Conservation (phyloP, 2,797 vertebrate genomes). For the Capromys pilorides region DNA sequence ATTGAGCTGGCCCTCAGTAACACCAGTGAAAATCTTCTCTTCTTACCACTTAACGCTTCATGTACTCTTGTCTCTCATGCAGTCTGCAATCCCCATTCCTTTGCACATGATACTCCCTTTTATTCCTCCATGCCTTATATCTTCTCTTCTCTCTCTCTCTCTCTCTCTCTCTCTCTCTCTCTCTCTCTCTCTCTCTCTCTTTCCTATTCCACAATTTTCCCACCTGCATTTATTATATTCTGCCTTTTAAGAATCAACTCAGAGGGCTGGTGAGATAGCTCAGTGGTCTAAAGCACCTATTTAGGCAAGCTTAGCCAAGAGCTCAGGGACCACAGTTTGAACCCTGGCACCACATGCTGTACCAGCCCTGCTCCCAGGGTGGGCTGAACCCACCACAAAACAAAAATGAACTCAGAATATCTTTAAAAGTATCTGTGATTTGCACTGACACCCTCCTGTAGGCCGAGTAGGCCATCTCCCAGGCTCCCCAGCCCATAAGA, state of each 20-base stretch:
- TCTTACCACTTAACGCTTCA: not conserved
- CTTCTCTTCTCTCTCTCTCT: not conserved
- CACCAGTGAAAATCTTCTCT: not conserved
- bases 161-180: too few species aligned
- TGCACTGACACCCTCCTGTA: not conserved
- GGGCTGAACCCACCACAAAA: too few species aligned
- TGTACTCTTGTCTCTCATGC: not conserved
- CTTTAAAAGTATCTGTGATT: not conserved
- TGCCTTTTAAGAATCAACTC: conserved; percentile 1
- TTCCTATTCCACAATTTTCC: not conserved
- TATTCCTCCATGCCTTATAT: not conserved
- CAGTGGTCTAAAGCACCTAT: too few species aligned
- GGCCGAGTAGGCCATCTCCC: not conserved
- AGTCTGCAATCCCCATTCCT: not conserved
- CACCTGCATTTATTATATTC: not conserved
- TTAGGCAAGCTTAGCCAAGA: too few species aligned
- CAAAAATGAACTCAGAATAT: not conserved
- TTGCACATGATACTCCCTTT: not conserved
- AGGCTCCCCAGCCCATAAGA: rapidly evolving
- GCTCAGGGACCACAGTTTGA: too few species aligned
- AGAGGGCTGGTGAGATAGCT: not conserved
- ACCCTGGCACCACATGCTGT: too few species aligned
- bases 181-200: too few species aligned
- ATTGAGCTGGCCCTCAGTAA: not conserved
- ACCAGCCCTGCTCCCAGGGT: too few species aligned